phyloP scores from a whole-genome alignment of 2,113 vertebrate species.

The Eulacestoma nigropectus region DNA sequence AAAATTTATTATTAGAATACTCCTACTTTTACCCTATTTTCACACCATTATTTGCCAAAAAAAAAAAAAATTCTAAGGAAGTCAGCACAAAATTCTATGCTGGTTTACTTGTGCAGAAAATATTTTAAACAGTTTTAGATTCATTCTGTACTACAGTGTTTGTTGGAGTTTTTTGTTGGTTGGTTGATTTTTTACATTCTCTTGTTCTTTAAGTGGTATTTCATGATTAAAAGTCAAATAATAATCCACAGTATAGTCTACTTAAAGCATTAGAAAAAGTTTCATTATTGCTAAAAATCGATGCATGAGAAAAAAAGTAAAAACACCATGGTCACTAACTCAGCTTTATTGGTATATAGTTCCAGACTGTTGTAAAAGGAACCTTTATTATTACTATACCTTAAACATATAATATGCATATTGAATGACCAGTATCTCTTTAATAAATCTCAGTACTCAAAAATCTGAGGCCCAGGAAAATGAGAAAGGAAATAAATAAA shows the following conservation, averaged over 20 bases:
- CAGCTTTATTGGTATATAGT: neutral
- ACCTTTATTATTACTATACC: neutral
- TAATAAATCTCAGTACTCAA: neutral
- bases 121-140: neutral
- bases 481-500: neutral
- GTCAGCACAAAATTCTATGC: neutral
- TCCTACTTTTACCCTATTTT: neutral
- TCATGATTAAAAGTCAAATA: neutral
- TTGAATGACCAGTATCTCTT: neutral
- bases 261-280: neutral
- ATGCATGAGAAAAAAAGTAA: neutral
- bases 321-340: neutral
- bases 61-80: neutral
- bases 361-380: neutral
- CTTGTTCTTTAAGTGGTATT: neutral
- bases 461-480: neutral
- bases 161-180: accelerated
- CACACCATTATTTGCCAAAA: neutral
- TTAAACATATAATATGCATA: neutral
- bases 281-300: neutral
- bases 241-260: neutral
- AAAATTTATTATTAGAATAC: neutral
- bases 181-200: neutral
- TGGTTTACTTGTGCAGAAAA: neutral
- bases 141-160: neutral